A percentile compares a stretch with the other conserved stretches of the same genome.
Evolutionary conservation across 2,888 invertebrate species (phyloP).

Genomic region (Temnothorax rugatulus): DNA sequence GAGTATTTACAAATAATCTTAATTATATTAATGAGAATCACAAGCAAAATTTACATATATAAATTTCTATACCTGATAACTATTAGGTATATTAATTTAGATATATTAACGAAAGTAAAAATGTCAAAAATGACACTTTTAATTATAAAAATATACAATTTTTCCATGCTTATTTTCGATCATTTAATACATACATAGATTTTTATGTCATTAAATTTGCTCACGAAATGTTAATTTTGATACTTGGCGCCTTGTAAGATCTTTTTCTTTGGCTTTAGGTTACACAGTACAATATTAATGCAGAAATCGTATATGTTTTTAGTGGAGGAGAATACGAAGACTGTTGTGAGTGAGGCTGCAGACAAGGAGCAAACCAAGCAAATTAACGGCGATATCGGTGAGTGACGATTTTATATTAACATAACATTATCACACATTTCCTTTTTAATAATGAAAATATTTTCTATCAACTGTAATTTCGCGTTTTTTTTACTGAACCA

Average conservation of each 20-base stretch:
- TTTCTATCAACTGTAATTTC: not conserved
- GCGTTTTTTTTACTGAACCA: not conserved
- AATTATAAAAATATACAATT: not conserved
- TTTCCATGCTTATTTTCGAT: not conserved
- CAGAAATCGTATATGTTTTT: constrained; percentile 50
- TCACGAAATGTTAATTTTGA: not conserved
- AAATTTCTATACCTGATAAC: constrained; percentile 11
- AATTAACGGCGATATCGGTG: constrained; percentile 85
- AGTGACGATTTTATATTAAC: constrained; percentile 74
- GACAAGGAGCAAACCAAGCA: constrained; percentile 79
- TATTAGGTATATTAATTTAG: not conserved
- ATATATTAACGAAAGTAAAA: not conserved
- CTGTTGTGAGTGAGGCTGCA: constrained; percentile 73
- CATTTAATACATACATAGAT: not conserved
- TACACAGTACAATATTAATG: not conserved
- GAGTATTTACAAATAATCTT: constrained; percentile 31
- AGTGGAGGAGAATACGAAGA: constrained; percentile 69
- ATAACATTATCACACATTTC: not conserved
- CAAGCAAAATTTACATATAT: constrained; percentile 8
- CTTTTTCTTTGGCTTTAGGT: not conserved
- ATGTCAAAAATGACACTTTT: not conserved
- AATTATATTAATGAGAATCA: not conserved
- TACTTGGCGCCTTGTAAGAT: not conserved
- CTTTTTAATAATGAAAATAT: constrained; percentile 6
- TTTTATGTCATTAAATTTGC: constrained; percentile 1